Conservation (phyloP, 2,113 vertebrate species). For the Calcarius ornatus region DNA sequence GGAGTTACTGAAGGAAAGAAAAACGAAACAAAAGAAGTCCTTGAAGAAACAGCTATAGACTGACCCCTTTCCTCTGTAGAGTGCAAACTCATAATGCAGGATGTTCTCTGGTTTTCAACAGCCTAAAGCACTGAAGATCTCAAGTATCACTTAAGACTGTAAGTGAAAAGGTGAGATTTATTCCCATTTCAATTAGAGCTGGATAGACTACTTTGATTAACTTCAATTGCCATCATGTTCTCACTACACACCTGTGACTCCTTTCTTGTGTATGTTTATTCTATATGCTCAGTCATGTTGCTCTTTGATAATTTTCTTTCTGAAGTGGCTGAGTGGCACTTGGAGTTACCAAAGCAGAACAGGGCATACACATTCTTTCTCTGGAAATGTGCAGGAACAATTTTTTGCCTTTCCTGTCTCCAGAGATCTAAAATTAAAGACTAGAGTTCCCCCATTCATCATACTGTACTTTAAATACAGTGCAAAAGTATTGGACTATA, state of each 20-base stretch:
- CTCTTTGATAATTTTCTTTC: not conserved
- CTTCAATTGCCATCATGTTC: not conserved
- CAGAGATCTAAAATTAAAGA: not conserved
- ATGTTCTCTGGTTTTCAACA: not conserved
- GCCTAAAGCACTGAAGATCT: not conserved
- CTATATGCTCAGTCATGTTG: not conserved
- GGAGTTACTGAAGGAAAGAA: not conserved
- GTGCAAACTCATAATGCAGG: not conserved
- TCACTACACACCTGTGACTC: not conserved
- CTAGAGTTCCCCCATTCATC: not conserved
- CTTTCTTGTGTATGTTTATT: not conserved
- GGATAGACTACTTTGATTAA: not conserved
- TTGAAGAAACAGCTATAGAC: not conserved
- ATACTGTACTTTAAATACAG: not conserved
- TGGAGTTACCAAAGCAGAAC: not conserved
- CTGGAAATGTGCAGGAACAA: not conserved
- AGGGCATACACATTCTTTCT: not conserved
- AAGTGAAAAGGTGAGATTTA: not conserved
- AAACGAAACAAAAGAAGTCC: not conserved
- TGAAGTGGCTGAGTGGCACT: not conserved
- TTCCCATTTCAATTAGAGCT: not conserved
- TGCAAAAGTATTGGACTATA: not conserved
- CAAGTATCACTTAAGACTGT: not conserved
- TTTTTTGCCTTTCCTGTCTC: not conserved
- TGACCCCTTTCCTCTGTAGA: not conserved